These are phyloP conservation scores for Diploscapter pachys DNA, from an alignment of 1,140 invertebrate genomes.

Conservation along the genomic window DNA sequence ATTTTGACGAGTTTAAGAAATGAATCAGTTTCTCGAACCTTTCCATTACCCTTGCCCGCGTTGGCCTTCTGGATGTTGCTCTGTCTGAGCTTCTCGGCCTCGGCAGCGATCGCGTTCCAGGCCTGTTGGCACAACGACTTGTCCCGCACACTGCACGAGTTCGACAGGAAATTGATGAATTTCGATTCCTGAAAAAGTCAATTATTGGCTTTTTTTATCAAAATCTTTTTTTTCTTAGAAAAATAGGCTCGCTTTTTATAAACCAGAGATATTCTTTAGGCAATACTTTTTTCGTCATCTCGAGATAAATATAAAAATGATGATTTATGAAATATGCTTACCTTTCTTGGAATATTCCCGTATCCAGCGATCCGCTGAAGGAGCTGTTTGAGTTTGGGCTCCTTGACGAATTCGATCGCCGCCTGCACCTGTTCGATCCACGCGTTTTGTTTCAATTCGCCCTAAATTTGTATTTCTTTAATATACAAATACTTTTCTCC, in stretches of 20 bases:
- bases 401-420: slow-evolving; percentile 68
- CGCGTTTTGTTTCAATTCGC: slow-evolving; percentile 79
- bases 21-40: background rate
- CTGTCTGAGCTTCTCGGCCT: slow-evolving; percentile 34
- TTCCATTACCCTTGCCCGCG: slow-evolving; percentile 12
- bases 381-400: slow-evolving; percentile 67
- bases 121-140: slow-evolving; percentile 35
- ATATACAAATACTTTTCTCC: background rate
- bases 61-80: slow-evolving; percentile 25
- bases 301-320: background rate
- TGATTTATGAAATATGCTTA: background rate
- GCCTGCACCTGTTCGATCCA: slow-evolving; percentile 80
- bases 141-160: slow-evolving; percentile 57
- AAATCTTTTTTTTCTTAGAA: background rate
- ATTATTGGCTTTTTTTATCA: background rate
- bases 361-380: slow-evolving; percentile 72
- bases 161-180: slow-evolving; percentile 70
- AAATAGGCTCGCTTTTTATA: background rate
- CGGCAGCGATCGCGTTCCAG: slow-evolving; percentile 46
- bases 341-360: slow-evolving; percentile 84
- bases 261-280: background rate
- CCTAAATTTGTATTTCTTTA: slow-evolving; percentile 68
- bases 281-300: background rate
- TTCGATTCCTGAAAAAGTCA: slow-evolving; percentile 67
- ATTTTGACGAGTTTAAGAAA: background rate